Evolutionary conservation across 2,888 invertebrate species (phyloP).

Genomic region (Odontomyia ornata): DNA sequence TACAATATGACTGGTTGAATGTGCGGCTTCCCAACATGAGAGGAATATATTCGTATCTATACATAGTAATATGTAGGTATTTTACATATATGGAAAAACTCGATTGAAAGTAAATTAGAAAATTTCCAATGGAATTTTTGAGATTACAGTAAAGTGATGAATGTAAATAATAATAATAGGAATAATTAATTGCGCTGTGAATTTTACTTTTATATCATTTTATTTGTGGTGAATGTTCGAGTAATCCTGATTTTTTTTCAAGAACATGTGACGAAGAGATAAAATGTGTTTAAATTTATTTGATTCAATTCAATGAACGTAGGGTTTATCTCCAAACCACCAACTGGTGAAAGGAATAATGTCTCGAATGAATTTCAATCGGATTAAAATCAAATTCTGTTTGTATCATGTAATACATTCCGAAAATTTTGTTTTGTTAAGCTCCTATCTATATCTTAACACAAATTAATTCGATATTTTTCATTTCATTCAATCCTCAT

Average conservation of each 20-base stretch:
- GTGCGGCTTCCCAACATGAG: not conserved
- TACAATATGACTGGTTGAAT: not conserved
- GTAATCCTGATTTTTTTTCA: too few species aligned
- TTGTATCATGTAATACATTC: constrained; percentile 22
- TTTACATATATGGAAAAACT: too few species aligned
- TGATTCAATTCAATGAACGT: too few species aligned
- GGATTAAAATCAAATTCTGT: not conserved
- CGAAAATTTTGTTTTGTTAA: constrained; percentile 7
- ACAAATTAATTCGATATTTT: not conserved
- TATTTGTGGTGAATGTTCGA: not conserved
- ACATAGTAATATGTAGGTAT: too few species aligned
- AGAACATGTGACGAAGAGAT: too few species aligned
- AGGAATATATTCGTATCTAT: not conserved
- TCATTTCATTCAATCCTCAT: constrained; percentile 10
- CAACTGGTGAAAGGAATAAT: too few species aligned
- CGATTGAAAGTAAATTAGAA: constrained; percentile 30
- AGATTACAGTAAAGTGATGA: not conserved
- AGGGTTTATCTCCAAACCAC: too few species aligned
- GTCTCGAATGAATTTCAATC: too few species aligned
- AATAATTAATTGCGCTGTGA: too few species aligned
- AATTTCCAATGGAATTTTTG: constrained; percentile 21
- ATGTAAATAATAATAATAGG: too few species aligned
- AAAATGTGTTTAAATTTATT: too few species aligned
- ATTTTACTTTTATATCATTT: not conserved
- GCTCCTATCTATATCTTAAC: not conserved